Evolutionary conservation across 1,140 invertebrate species (phyloP), one percentile per base, ranked within the genome.

Genomic region (Rhyzopertha dominica): DNA sequence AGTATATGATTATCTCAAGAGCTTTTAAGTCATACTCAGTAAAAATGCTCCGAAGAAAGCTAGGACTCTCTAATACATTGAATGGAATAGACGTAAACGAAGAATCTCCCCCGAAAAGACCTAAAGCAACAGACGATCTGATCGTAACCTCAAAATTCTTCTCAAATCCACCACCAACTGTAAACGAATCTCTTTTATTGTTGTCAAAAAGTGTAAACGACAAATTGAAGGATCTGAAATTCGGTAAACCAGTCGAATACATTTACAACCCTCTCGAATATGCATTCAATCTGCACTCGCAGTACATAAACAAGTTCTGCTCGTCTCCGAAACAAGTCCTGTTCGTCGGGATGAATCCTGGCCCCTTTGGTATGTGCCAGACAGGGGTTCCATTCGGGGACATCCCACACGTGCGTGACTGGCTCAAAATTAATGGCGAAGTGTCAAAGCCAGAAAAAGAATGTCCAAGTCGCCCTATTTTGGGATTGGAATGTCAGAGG

Each of bases 381-480:
- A 95, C 87, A 51, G 92, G 91, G 17, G 87, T 95, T 12, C 91
- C 92, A 13, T 96, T 96, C 77, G 92, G 92, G 18, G 90, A 95
- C 71, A 77, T 90, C 26, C 74, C 67, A 30, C 75, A 81, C 48
- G 88, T 92, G 0, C 77, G 74, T 47, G 76, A 91, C 43, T 90
- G 86, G 82, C 71, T 95, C 46, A 67, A 80, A 49, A 77, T 95
- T 14, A 66, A 70, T 24, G 30, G 30, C 3, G 58, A 69, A 29
- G 79, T 95, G 13, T 67, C 62, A 1, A 84, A 84, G 62, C 91
- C 91, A 18, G 47, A 63, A 3, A 64, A 69, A 23, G 81, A 88
- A 63, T 83, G 91, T 65, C 75, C 80, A 0, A 73, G 80, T 14
- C 72, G 88, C 54, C 77, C 72, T 45, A 72, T 95, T 12, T 65